phyloP scores from a whole-genome alignment of 64 coral and sea anemone genomes.

The Stylophora pistillata region DNA sequence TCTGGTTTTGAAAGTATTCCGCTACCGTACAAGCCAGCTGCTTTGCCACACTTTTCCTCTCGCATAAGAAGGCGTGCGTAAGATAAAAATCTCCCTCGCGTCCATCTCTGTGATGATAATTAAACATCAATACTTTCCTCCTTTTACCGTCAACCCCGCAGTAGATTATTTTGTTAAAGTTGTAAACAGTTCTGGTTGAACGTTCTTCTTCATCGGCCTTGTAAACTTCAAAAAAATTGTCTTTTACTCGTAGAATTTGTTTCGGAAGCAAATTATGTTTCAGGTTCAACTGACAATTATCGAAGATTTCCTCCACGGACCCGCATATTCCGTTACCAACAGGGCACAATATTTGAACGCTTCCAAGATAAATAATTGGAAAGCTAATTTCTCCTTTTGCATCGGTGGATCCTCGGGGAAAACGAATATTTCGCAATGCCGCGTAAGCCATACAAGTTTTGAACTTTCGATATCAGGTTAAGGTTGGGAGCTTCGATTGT shows the following conservation, averaged over 20 bases:
- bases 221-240: constrained; percentile 25
- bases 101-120: constrained; percentile 47
- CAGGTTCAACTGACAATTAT: constrained; percentile 45
- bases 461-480: background rate
- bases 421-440: constrained; percentile 5
- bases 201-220: constrained; percentile 7
- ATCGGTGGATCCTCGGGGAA: background rate
- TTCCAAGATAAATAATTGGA: constrained; percentile 63
- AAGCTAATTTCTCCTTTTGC: background rate
- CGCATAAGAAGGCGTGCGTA: constrained; percentile 70
- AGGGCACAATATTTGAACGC: constrained; percentile 63
- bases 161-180: constrained; percentile 61
- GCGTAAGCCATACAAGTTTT: background rate
- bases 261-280: constrained; percentile 40
- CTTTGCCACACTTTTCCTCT: constrained; percentile 25
- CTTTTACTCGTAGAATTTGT: constrained; percentile 33
- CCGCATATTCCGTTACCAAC: constrained; percentile 69
- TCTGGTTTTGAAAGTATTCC: constrained; percentile 34
- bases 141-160: constrained; percentile 67
- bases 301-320: constrained; percentile 71
- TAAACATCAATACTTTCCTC: constrained; percentile 63
- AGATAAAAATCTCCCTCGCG: constrained; percentile 44
- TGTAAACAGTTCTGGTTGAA: constrained; percentile 1
- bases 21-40: constrained; percentile 55
- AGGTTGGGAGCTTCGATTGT: background rate